A percentile compares a stretch with the other conserved stretches of the same genome.
Evolutionary conservation across 2,888 invertebrate species (phyloP).

Genomic region (Sphinx pinastri): DNA sequence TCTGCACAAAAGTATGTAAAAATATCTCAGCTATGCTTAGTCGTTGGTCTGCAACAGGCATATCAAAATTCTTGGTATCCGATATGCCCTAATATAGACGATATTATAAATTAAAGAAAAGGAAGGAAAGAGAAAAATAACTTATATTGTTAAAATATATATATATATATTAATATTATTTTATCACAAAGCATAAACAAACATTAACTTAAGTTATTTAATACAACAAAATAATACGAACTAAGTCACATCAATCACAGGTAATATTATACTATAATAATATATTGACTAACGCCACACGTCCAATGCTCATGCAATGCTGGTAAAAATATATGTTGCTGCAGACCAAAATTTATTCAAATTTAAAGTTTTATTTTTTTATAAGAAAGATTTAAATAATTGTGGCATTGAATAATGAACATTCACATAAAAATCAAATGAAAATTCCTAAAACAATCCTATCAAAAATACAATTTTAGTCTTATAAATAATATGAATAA

Average conservation of each 20-base stretch:
- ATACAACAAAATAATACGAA: constrained; percentile 8
- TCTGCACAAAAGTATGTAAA: too few relatives aligned
- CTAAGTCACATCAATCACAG: constrained; percentile 20
- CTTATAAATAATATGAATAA: constrained; percentile 14
- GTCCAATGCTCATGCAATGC: constrained; percentile 39
- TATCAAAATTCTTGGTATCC: too few relatives aligned
- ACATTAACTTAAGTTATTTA: constrained; percentile 8
- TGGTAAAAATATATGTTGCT: not conserved
- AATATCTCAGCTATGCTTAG: too few relatives aligned
- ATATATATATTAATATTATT: constrained; percentile 27
- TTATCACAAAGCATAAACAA: constrained; percentile 27
- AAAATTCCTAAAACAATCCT: not conserved
- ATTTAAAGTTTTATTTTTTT: not conserved
- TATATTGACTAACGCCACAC: constrained; percentile 35
- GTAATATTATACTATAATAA: constrained; percentile 6
- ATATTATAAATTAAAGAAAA: not conserved
- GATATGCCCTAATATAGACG: too few relatives aligned
- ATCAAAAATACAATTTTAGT: constrained; percentile 8
- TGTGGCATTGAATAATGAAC: not conserved
- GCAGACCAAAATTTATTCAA: not conserved
- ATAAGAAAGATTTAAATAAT: not conserved
- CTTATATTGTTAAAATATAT: constrained; percentile 29
- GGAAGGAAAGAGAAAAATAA: not conserved
- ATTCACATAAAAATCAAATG: not conserved
- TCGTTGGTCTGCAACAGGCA: too few relatives aligned